Evolutionary conservation across 2,113 vertebrate species (phyloP).

Genomic region (Trochalopteron elliotii): DNA sequence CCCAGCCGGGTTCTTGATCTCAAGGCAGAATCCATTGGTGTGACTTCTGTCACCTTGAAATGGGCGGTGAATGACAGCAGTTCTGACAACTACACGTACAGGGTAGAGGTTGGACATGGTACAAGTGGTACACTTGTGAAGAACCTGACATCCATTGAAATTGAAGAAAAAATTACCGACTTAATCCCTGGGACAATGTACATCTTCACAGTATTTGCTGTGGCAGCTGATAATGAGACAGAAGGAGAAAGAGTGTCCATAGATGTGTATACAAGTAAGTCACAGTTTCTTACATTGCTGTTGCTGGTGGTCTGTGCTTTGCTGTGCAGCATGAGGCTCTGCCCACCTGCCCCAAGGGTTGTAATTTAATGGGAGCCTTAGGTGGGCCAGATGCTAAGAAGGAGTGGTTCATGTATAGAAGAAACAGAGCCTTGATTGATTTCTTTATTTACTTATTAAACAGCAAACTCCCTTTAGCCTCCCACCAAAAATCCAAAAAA

Average conservation of each 20-base stretch:
- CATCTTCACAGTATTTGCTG: not conserved
- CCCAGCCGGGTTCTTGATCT: not conserved
- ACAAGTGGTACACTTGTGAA: accelerated
- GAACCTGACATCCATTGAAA: accelerated
- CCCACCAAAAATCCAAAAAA: too few relatives aligned
- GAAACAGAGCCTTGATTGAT: not conserved
- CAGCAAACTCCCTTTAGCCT: not conserved
- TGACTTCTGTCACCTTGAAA: not conserved
- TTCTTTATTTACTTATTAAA: not conserved
- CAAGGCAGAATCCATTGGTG: not conserved
- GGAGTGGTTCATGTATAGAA: not conserved
- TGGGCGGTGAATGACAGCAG: accelerated
- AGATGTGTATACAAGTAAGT: not conserved
- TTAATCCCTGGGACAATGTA: not conserved
- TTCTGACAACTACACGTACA: accelerated
- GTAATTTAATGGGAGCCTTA: too few relatives aligned
- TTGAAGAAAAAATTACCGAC: accelerated
- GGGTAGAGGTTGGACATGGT: not conserved
- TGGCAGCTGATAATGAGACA: accelerated
- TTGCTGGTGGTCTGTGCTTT: not conserved
- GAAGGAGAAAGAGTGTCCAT: not conserved
- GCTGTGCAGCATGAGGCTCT: not conserved
- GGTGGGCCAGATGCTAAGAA: too few relatives aligned
- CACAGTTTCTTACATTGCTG: accelerated
- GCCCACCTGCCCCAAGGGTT: too few relatives aligned